These are phyloP conservation scores for Saguinus midas DNA, from an alignment of 2,113 vertebrate species.

Conservation along the genomic window DNA sequence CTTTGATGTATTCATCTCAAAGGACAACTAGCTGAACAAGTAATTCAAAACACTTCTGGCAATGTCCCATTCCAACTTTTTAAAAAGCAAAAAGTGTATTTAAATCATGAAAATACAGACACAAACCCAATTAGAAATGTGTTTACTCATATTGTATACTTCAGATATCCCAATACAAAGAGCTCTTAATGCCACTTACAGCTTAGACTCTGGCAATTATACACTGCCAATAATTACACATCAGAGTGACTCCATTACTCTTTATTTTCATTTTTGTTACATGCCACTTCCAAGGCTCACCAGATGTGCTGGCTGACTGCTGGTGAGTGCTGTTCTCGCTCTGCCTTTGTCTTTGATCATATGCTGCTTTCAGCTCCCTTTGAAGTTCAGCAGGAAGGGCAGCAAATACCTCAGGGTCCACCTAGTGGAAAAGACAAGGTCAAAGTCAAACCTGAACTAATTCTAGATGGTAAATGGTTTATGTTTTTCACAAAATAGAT, in stretches of 20 bases:
- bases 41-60: not conserved
- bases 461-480: not conserved
- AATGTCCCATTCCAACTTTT: not conserved
- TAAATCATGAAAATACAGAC: not conserved
- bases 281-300: constrained; percentile 68
- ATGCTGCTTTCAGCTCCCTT: constrained; percentile 93
- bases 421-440: constrained; percentile 81
- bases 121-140: not conserved
- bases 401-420: constrained; percentile 97
- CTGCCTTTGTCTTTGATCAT: constrained; percentile 86
- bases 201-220: not conserved
- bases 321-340: constrained; percentile 77
- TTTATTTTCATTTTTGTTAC: not conserved
- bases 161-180: not conserved
- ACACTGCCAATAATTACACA: fast-evolving
- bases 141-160: fast-evolving
- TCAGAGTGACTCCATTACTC: too few relatives aligned
- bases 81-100: not conserved
- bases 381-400: constrained; percentile 95
- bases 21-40: not conserved
- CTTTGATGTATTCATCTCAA: not conserved
- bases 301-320: constrained; percentile 70
- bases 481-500: not conserved
- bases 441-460: not conserved
- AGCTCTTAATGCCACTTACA: not conserved